Evolutionary conservation across 2,888 invertebrate genomes (phyloP).

Genomic region (Netelia fuscicornis): DNA sequence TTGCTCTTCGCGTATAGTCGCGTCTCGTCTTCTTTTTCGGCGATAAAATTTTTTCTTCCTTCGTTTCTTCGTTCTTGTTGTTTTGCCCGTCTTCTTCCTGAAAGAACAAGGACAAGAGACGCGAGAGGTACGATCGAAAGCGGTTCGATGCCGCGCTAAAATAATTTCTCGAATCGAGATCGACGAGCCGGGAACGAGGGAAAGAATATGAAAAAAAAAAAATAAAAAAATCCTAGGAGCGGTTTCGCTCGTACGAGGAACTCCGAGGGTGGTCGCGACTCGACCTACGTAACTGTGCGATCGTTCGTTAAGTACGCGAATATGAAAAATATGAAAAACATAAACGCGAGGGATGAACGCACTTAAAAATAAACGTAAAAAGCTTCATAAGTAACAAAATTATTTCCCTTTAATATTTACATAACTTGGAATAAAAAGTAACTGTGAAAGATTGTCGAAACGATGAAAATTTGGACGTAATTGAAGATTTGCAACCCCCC

Average conservation of each 20-base stretch:
- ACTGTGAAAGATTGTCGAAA: too few relatives aligned
- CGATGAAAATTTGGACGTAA: too few relatives aligned
- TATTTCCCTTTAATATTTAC: too few relatives aligned
- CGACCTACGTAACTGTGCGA: slow-evolving; percentile 26
- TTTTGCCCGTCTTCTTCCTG: neutral
- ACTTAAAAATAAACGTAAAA: too few relatives aligned
- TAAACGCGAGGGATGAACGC: neutral
- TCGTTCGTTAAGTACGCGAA: neutral
- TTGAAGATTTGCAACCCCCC: too few relatives aligned
- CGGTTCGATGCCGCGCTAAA: slow-evolving; percentile 18
- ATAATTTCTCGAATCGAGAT: slow-evolving; percentile 29
- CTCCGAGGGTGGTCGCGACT: slow-evolving; percentile 48
- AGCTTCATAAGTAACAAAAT: too few relatives aligned
- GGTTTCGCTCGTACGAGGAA: slow-evolving; percentile 36
- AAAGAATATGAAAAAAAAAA: slow-evolving; percentile 1
- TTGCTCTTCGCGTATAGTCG: slow-evolving; percentile 70
- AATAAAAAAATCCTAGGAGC: neutral
- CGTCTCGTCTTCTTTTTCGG: slow-evolving; percentile 49
- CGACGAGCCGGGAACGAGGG: slow-evolving; percentile 31
- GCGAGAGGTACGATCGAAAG: neutral
- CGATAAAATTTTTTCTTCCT: neutral
- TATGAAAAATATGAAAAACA: neutral
- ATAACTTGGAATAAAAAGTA: too few relatives aligned
- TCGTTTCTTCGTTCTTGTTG: neutral
- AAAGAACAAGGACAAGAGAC: neutral